Conservation (phyloP, 2,888 invertebrate species). For the Pherbina coryleti region DNA sequence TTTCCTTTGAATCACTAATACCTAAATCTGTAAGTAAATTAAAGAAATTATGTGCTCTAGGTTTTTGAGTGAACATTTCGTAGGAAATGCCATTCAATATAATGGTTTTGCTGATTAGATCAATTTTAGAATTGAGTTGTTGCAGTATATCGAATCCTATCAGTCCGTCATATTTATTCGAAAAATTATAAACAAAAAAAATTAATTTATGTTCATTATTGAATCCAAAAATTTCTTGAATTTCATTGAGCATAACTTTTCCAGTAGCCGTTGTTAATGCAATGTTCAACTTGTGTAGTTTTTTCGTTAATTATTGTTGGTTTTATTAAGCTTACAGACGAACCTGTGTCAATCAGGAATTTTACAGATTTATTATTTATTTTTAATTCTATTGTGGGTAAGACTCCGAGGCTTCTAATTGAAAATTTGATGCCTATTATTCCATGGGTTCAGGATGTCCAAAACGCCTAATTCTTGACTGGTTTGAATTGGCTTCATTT, state of each 20-base stretch:
- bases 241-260: slow-evolving; percentile 13
- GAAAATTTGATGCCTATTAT: slow-evolving; percentile 4
- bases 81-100: slow-evolving; percentile 13
- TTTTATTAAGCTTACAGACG: slow-evolving; percentile 38
- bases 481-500: slow-evolving; percentile 17
- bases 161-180: slow-evolving; percentile 39
- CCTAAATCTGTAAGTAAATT: neutral
- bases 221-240: slow-evolving; percentile 23
- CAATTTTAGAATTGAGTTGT: slow-evolving; percentile 32
- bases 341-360: slow-evolving; percentile 36
- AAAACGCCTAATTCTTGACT: slow-evolving; percentile 29
- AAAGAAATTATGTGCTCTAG: neutral
- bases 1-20: neutral
- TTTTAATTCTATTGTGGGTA: neutral
- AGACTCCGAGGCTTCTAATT: slow-evolving; percentile 2
- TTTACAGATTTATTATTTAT: slow-evolving; percentile 8
- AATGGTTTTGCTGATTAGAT: slow-evolving; percentile 20
- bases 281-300: slow-evolving; percentile 28
- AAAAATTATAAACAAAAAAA: slow-evolving; percentile 35
- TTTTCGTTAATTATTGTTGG: slow-evolving; percentile 18
- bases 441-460: slow-evolving; percentile 30
- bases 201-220: slow-evolving; percentile 1
- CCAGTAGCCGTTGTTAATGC: slow-evolving; percentile 35
- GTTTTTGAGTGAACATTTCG: neutral
- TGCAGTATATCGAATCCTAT: slow-evolving; percentile 31